A percentile compares a stretch with the other conserved stretches of the same genome.
phyloP scores from a whole-genome alignment of 2,113 vertebrate species.

The Anhinga rufa region DNA sequence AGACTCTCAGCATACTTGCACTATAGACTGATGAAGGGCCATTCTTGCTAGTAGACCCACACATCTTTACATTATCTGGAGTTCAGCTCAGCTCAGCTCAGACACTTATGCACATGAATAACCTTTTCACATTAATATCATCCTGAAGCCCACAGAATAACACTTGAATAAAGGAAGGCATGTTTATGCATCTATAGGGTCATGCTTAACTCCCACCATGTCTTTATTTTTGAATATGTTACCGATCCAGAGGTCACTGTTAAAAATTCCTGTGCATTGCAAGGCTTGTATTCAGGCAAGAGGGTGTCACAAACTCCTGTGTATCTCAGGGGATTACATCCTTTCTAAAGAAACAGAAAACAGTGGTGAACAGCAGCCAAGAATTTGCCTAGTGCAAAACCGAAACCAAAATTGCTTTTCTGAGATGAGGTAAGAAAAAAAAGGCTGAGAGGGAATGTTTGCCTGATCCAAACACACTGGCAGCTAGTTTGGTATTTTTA shows the following conservation, averaged over 20 bases:
- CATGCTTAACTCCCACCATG: not conserved
- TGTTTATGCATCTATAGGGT: not conserved
- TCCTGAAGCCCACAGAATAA: not conserved
- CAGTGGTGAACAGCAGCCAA: not conserved
- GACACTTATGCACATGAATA: not conserved
- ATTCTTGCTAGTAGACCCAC: not conserved
- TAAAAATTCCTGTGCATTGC: not conserved
- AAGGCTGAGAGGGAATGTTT: not conserved
- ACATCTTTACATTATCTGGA: not conserved
- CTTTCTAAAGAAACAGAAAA: not conserved
- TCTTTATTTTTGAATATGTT: not conserved
- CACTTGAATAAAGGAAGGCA: not conserved
- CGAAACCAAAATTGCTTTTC: conserved; percentile 25
- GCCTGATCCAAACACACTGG: not conserved
- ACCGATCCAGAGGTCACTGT: not conserved
- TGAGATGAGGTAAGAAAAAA: not conserved
- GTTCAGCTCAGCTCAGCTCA: not conserved
- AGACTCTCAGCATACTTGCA: not conserved
- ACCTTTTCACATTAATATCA: not conserved
- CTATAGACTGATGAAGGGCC: not conserved
- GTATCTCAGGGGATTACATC: not conserved
- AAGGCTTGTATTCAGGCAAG: not conserved
- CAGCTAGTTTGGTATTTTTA: not conserved
- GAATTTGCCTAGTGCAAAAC: not conserved
- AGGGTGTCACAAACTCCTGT: not conserved